phyloP scores from a whole-genome alignment of 1,140 invertebrate genomes.

The Laupala kohalensis region DNA sequence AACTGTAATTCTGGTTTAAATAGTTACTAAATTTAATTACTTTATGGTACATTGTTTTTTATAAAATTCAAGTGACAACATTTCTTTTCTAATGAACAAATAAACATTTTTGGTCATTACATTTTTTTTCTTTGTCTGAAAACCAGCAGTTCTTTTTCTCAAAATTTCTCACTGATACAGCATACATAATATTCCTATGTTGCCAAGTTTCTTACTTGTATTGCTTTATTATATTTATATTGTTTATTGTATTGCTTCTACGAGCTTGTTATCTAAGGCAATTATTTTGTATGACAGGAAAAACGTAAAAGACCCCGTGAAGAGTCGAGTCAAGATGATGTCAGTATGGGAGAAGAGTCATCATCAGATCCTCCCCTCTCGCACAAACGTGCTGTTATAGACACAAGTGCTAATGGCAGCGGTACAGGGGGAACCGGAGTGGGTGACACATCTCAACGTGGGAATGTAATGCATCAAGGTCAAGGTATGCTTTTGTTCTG shows the following conservation, averaged over 20 bases:
- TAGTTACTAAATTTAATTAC: no score
- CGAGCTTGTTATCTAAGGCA: not conserved
- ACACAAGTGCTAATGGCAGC: not conserved
- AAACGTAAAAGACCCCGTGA: slow-evolving; percentile 42
- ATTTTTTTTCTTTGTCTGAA: no score
- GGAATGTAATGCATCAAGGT: not conserved
- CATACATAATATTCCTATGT: not conserved
- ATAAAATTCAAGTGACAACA: no score
- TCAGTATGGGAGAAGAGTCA: slow-evolving; percentile 20
- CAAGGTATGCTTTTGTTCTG: slow-evolving; percentile 4
- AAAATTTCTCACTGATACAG: not conserved
- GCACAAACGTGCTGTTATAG: not conserved
- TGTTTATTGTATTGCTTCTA: not conserved
- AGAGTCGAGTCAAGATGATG: slow-evolving; percentile 36
- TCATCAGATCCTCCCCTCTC: slow-evolving; percentile 17
- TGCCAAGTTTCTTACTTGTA: not conserved
- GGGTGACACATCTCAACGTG: not conserved
- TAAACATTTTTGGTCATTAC: no score
- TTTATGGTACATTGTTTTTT: no score
- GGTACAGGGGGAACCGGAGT: not conserved
- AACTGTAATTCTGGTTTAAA: no score
- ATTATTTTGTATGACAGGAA: slow-evolving; percentile 16
- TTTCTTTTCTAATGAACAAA: no score
- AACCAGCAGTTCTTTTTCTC: no score
- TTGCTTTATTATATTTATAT: not conserved